These are phyloP conservation scores for Zhengitettix transpicula DNA, from an alignment of 2,888 invertebrate species.

Conservation along the genomic window DNA sequence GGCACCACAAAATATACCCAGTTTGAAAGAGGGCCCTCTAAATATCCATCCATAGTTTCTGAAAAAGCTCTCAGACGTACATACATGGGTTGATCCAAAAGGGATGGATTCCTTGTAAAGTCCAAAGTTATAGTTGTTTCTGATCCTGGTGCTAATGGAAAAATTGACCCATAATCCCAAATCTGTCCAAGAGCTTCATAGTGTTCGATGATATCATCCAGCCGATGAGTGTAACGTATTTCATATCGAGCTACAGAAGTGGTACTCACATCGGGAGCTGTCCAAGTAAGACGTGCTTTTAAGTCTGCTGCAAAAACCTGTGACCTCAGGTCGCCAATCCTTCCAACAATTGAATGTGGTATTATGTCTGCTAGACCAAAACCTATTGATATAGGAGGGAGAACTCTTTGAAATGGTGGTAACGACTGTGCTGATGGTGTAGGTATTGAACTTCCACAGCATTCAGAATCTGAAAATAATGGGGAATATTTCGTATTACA, in stretches of 20 bases:
- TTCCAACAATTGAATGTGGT: conserved; percentile 25
- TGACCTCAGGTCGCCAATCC: conserved; percentile 36
- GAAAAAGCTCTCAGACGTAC: conserved; percentile 34
- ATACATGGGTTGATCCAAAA: conserved; percentile 32
- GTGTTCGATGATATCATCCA: conserved; percentile 24
- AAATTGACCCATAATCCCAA: conserved; percentile 30
- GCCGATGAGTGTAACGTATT: conserved; percentile 19
- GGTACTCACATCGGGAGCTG: conserved; percentile 40
- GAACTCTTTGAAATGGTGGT: conserved; percentile 33
- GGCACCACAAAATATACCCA: conserved; percentile 34
- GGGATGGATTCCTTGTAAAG: conserved; percentile 27
- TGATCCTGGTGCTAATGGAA: conserved; percentile 32
- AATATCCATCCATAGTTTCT: conserved; percentile 21
- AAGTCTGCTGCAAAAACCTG: conserved; percentile 29
- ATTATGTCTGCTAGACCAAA: conserved; percentile 25
- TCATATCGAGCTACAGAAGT: conserved; percentile 32
- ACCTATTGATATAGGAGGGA: conserved; percentile 30
- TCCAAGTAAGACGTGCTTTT: conserved; percentile 36
- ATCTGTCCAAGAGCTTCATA: conserved; percentile 27
- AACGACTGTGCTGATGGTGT: conserved; percentile 29
- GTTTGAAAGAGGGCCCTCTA: conserved; percentile 33
- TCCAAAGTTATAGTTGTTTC: conserved; percentile 32
- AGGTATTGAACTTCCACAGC: conserved; percentile 35
- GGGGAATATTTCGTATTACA: too few relatives aligned
- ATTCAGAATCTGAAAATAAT: conserved; percentile 25